Evolutionary conservation across 2,113 vertebrate genomes (phyloP).

Genomic region (Leucoraja erinaceus): DNA sequence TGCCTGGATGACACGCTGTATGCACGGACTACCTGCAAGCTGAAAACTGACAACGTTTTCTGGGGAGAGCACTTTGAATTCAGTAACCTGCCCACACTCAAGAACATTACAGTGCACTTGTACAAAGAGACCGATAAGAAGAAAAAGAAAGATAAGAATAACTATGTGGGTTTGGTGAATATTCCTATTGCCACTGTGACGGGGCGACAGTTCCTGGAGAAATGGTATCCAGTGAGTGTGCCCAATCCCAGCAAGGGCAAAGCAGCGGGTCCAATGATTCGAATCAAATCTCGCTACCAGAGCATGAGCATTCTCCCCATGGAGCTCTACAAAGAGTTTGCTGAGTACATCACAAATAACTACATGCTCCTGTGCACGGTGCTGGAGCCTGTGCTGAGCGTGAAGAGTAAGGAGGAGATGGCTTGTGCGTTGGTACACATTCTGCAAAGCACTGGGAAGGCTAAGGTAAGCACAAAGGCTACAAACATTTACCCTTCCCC

Average conservation of each 20-base stretch:
- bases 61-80: constrained; percentile 99
- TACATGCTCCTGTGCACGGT: constrained; percentile 91
- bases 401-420: constrained; percentile 99
- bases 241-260: constrained; percentile 86
- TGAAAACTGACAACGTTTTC: constrained; percentile 95
- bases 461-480: constrained; percentile 68
- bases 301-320: constrained; percentile 95
- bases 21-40: constrained; percentile 96
- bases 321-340: constrained; percentile 99
- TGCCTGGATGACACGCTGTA: constrained; percentile 90
- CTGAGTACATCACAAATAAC: constrained; percentile 94
- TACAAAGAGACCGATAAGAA: constrained; percentile 98
- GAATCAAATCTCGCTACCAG: constrained; percentile 93
- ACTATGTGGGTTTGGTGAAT: constrained; percentile 84
- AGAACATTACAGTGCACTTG: constrained; percentile 80
- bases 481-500: neutral
- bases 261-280: constrained; percentile 81
- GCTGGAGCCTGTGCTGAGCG: constrained; percentile 88
- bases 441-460: constrained; percentile 95
- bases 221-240: constrained; percentile 85
- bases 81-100: constrained; percentile 83
- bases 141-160: constrained; percentile 98
- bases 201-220: constrained; percentile 89
- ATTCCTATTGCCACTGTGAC: constrained; percentile 76
- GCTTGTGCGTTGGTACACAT: constrained; percentile 91